Evolutionary conservation across 1,140 invertebrate genomes (phyloP).

Genomic region (Dolichoris vasculosae): DNA sequence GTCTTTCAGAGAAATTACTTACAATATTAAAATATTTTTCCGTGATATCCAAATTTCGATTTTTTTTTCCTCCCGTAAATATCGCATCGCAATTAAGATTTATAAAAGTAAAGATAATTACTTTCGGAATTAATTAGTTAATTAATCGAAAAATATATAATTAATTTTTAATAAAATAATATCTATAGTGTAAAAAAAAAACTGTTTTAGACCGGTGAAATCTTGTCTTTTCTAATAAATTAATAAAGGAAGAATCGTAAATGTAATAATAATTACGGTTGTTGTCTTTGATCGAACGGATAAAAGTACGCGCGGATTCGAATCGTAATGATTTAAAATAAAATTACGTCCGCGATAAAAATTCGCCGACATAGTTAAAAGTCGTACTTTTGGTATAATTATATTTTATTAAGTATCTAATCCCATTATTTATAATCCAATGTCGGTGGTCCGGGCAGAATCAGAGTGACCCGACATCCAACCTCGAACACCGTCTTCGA

Average conservation of each 20-base stretch:
- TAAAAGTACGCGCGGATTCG: neutral
- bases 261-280: too few relatives aligned
- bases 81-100: too few relatives aligned
- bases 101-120: neutral
- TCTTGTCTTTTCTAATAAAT: too few relatives aligned
- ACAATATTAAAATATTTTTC: too few relatives aligned
- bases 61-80: too few relatives aligned
- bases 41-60: too few relatives aligned
- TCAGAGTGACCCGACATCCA: neutral
- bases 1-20: too few relatives aligned
- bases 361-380: neutral
- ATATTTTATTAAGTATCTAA: constrained; percentile 11
- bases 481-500: neutral
- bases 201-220: neutral
- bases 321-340: neutral
- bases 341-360: neutral
- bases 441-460: constrained; percentile 38
- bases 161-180: neutral
- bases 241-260: too few relatives aligned
- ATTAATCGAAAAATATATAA: neutral
- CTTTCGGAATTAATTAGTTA: neutral
- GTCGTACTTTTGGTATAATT: too few relatives aligned
- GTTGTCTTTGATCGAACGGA: neutral
- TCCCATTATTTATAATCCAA: constrained; percentile 4
- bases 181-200: neutral